phyloP scores from a whole-genome alignment of 2,888 invertebrate species.

The Microplitis manilae region DNA sequence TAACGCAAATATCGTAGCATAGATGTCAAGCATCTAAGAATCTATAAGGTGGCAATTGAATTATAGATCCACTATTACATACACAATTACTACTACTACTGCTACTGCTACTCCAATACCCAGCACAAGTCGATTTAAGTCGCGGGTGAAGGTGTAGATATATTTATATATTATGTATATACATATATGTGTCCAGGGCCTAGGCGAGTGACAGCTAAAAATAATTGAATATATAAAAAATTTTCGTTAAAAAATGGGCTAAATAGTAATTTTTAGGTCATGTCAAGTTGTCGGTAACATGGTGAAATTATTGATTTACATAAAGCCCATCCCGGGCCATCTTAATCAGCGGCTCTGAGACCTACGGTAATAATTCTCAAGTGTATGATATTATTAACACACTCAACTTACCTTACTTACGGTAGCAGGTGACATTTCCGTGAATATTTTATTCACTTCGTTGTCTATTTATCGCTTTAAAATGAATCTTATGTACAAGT shows the following conservation, averaged over 20 bases:
- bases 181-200: no score
- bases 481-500: background rate
- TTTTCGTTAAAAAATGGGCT: background rate
- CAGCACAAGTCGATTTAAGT: background rate
- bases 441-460: no score
- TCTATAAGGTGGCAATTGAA: constrained; percentile 24
- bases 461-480: no score
- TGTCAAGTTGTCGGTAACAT: constrained; percentile 44
- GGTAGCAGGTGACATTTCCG: constrained; percentile 28
- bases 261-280: constrained; percentile 43
- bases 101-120: background rate
- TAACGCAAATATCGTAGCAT: background rate
- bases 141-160: no score
- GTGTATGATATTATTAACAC: background rate
- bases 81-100: background rate
- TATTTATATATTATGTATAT: no score
- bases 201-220: background rate
- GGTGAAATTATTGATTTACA: constrained; percentile 54
- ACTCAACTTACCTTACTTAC: constrained; percentile 29
- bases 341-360: constrained; percentile 17
- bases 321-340: constrained; percentile 43
- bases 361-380: background rate
- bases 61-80: constrained; percentile 18
- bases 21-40: constrained; percentile 26
- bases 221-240: background rate